These are phyloP conservation scores for Octodonta nipae DNA, from an alignment of 2,888 invertebrate genomes.

Conservation along the genomic window DNA sequence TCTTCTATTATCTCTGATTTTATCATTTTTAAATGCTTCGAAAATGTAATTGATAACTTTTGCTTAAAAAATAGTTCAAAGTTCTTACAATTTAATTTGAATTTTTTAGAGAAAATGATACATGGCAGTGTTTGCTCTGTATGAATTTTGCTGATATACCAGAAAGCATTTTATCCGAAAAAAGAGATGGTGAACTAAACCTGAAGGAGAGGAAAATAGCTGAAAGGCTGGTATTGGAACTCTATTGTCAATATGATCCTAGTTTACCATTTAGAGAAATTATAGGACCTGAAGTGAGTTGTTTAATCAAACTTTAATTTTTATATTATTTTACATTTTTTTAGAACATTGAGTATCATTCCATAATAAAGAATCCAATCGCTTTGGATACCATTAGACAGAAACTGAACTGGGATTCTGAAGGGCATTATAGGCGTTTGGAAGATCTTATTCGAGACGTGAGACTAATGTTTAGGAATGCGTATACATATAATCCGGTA, in stretches of 20 bases:
- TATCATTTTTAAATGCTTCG: conserved; percentile 5
- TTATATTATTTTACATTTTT: conserved; percentile 12
- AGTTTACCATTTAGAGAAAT: conserved; percentile 80
- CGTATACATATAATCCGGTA: conserved; percentile 72
- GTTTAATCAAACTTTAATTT: not conserved
- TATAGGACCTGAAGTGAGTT: conserved; percentile 58
- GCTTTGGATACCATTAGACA: conserved; percentile 72
- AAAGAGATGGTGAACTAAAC: conserved; percentile 40
- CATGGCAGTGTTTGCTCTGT: conserved; percentile 86
- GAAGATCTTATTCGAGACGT: conserved; percentile 69
- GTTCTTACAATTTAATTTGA: conserved; percentile 1
- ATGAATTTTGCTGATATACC: conserved; percentile 61
- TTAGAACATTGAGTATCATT: conserved; percentile 54
- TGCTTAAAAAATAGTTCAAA: no score
- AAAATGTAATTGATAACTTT: no score
- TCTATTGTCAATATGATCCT: conserved; percentile 82
- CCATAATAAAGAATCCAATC: conserved; percentile 64
- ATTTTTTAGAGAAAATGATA: conserved; percentile 48
- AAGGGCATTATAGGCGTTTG: conserved; percentile 60
- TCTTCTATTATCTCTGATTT: no score
- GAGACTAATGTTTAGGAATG: conserved; percentile 76
- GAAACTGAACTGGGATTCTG: conserved; percentile 60
- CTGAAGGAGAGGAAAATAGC: conserved; percentile 54
- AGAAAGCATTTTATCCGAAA: conserved; percentile 35
- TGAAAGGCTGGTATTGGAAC: conserved; percentile 74